Evolutionary conservation across 2,888 invertebrate species (phyloP).

Genomic region (Drymonia ruficornis): DNA sequence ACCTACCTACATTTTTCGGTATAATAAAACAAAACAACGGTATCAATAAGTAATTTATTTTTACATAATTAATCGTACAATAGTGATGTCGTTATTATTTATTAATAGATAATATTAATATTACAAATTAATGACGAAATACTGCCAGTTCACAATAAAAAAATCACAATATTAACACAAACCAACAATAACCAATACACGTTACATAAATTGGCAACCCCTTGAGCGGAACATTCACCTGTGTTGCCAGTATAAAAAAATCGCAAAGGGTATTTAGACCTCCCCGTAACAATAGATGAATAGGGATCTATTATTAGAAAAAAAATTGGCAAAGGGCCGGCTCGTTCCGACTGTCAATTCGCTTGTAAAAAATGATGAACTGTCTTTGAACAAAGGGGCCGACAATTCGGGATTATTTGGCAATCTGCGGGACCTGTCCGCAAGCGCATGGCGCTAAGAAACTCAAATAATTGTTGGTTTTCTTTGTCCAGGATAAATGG

Average conservation of each 20-base stretch:
- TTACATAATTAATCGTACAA: too few relatives aligned
- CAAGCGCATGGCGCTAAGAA: conserved; percentile 51
- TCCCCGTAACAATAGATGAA: conserved; percentile 67
- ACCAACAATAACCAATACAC: conserved; percentile 28
- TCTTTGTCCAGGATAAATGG: not conserved
- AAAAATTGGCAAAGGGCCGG: conserved; percentile 67
- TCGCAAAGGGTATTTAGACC: conserved; percentile 61
- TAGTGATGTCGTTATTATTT: too few relatives aligned
- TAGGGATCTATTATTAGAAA: conserved; percentile 52
- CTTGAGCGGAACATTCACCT: conserved; percentile 59
- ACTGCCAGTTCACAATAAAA: too few relatives aligned
- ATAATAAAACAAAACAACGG: too few relatives aligned
- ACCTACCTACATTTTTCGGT: too few relatives aligned
- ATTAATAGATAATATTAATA: too few relatives aligned
- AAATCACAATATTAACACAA: conserved; percentile 37
- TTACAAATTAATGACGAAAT: too few relatives aligned
- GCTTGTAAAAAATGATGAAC: conserved; percentile 63
- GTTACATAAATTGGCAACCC: conserved; percentile 50
- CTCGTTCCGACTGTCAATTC: conserved; percentile 62
- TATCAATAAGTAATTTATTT: too few relatives aligned
- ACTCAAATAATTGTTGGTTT: not conserved
- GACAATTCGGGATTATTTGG: conserved; percentile 28
- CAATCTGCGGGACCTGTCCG: conserved; percentile 18
- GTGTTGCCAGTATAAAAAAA: conserved; percentile 57
- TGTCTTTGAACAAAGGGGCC: conserved; percentile 43